Percentiles rank a stretch among this genome's conserved stretches.
Conservation (phyloP, 2,113 vertebrate species). For the Hypocryptadius cinnamomeus region DNA sequence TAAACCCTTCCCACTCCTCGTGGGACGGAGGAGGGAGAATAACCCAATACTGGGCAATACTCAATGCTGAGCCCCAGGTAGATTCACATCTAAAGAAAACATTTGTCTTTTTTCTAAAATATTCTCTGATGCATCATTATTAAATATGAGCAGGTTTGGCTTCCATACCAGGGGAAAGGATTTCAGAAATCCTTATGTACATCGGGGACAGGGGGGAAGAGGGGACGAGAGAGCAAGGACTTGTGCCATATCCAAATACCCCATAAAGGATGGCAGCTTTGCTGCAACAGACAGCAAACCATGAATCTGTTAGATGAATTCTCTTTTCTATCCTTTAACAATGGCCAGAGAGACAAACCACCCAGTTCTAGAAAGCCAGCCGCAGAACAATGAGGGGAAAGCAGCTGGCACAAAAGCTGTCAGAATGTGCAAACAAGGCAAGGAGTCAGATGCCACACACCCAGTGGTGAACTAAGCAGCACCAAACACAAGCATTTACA, state of each 20-base stretch:
- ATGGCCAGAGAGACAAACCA: not conserved
- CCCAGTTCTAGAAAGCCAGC: not conserved
- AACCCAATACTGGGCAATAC: not conserved
- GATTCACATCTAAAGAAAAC: not conserved
- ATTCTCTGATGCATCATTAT: not conserved
- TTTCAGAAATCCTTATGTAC: not conserved
- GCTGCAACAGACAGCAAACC: not conserved
- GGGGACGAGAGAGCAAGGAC: not conserved
- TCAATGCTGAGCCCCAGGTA: not conserved
- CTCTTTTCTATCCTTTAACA: not conserved
- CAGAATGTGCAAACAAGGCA: not conserved
- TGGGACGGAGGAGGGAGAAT: not conserved
- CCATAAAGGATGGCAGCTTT: not conserved
- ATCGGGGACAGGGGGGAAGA: not conserved
- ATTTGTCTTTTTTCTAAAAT: not conserved
- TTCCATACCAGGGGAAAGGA: not conserved
- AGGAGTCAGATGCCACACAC: not conserved
- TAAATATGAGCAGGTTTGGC: not conserved
- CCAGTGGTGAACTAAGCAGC: not conserved
- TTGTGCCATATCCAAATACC: not conserved
- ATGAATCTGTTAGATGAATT: not conserved
- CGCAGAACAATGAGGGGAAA: not conserved
- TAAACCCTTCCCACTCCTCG: not conserved
- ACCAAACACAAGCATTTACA: not conserved
- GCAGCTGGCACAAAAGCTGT: not conserved